Conservation (phyloP, 1,140 invertebrate genomes). For the Odontomachus brunneus region DNA sequence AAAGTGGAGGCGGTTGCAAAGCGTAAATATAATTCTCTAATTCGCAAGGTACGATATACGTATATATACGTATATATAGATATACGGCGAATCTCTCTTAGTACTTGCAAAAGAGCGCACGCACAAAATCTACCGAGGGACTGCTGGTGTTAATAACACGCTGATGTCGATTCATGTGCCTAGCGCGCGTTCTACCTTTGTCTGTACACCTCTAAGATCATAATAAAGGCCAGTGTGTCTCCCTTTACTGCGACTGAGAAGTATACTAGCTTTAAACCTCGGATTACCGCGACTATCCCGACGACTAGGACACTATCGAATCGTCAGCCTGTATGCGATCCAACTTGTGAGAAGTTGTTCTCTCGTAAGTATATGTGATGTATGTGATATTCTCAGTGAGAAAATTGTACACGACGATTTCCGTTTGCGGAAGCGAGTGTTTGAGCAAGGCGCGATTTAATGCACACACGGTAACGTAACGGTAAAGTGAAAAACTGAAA, state of each 20-base stretch:
- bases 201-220: conserved; percentile 43
- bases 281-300: conserved; percentile 2
- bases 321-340: no score
- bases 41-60: conserved; percentile 44
- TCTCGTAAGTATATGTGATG: no score
- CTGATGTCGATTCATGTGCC: conserved; percentile 54
- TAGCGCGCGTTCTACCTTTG: conserved; percentile 62
- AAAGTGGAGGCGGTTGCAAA: conserved; percentile 44
- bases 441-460: no score
- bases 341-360: no score
- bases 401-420: no score
- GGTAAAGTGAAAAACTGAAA: no score
- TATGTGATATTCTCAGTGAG: no score
- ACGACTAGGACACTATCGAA: not conserved
- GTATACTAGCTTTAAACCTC: not conserved
- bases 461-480: no score
- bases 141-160: conserved; percentile 57
- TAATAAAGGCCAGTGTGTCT: conserved; percentile 52
- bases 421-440: no score
- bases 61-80: conserved; percentile 36
- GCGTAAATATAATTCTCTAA: conserved; percentile 66
- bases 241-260: conserved; percentile 55
- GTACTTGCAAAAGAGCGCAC: conserved; percentile 66
- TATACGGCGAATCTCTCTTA: conserved; percentile 47
- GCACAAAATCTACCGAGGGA: conserved; percentile 61